Evolutionary conservation across 1,140 invertebrate genomes (phyloP).

Genomic region (Delia radicum): DNA sequence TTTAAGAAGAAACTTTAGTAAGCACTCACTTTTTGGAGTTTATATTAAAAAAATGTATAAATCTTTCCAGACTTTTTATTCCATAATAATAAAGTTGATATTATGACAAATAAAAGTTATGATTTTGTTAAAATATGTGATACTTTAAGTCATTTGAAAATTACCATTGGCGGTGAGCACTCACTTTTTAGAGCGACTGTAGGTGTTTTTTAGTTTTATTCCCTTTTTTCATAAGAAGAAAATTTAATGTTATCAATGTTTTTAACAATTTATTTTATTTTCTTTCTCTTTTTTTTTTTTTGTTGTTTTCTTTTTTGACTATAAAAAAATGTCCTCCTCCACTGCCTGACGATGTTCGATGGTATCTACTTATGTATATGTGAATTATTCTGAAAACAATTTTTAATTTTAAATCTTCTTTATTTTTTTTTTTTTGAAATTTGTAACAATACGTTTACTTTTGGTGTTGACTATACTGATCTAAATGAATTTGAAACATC

Average conservation of each 20-base stretch:
- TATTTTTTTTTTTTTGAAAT: background rate
- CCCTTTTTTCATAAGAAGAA: background rate
- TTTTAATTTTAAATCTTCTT: background rate
- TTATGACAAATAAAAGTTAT: no score
- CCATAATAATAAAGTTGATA: no score
- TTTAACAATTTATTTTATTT: slow-evolving; percentile 36
- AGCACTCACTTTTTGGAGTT: no score
- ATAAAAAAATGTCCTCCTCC: background rate
- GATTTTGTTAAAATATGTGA: no score
- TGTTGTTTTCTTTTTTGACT: slow-evolving; percentile 30
- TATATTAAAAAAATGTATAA: no score
- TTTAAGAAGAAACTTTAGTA: no score
- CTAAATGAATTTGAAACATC: background rate
- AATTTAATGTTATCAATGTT: background rate
- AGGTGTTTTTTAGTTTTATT: background rate
- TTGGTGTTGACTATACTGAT: background rate
- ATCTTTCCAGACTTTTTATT: no score
- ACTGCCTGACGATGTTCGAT: background rate
- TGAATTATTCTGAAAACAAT: background rate
- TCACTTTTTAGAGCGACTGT: no score
- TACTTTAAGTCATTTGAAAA: no score
- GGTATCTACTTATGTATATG: background rate
- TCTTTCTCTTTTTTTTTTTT: slow-evolving; percentile 33
- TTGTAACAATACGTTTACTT: background rate
- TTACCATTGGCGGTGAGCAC: no score